Percentiles rank a stretch among this genome's conserved stretches.
These are phyloP conservation scores for Stegana nigrithorax DNA, from an alignment of 2,888 invertebrate genomes.

Conservation along the genomic window DNA sequence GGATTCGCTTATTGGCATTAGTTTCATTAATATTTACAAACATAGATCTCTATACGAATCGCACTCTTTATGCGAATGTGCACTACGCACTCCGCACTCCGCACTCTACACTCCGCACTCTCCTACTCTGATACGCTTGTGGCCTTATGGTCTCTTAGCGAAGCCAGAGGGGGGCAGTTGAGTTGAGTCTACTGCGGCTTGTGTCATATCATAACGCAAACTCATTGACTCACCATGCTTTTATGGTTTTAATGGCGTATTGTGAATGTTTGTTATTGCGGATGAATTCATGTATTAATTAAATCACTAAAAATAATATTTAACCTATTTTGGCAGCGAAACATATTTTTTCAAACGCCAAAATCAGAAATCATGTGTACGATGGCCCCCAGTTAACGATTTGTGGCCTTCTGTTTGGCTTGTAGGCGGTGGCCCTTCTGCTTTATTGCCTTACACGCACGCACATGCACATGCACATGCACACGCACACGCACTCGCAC, in stretches of 20 bases:
- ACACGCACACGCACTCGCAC: not conserved
- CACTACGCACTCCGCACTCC: no score
- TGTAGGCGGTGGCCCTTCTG: no score
- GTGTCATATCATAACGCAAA: not conserved
- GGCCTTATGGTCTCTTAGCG: no score
- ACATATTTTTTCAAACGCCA: slow-evolving; percentile 4
- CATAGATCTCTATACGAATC: no score
- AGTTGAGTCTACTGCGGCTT: no score
- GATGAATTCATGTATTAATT: slow-evolving; percentile 13
- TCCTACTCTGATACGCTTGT: no score
- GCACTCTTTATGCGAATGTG: no score
- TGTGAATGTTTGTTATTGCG: slow-evolving; percentile 4
- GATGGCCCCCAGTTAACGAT: not conserved
- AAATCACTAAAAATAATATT: slow-evolving; percentile 29
- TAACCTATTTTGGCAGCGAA: slow-evolving; percentile 7
- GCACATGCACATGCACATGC: not conserved
- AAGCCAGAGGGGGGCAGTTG: no score
- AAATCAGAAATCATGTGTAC: not conserved
- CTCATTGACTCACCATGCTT: not conserved
- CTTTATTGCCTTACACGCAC: not conserved
- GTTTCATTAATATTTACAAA: slow-evolving; percentile 36
- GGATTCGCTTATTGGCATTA: no score
- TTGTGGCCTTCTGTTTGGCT: no score
- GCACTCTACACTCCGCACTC: no score
- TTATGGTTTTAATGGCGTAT: slow-evolving; percentile 10